Conservation (phyloP, 2,113 vertebrate species). For the Actenoides hombroni region DNA sequence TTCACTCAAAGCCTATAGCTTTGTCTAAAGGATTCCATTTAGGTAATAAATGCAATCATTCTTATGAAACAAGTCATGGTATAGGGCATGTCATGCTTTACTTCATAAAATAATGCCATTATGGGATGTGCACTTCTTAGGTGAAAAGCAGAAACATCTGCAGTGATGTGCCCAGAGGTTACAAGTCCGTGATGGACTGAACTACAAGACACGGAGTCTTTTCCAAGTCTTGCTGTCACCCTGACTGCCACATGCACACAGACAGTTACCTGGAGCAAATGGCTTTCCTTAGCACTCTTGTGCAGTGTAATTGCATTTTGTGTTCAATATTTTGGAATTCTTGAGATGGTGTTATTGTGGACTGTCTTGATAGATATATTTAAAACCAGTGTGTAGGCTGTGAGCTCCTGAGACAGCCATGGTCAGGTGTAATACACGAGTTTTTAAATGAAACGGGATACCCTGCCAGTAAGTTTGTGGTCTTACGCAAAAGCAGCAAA, state of each 20-base stretch:
- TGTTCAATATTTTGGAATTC: background rate
- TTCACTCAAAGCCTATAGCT: background rate
- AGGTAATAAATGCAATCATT: background rate
- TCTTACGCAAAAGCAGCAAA: background rate
- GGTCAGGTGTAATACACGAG: background rate
- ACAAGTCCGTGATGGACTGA: background rate
- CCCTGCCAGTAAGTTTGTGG: background rate
- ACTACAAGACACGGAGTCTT: background rate
- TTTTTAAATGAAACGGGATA: background rate
- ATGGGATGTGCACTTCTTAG: background rate
- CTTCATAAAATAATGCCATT: background rate
- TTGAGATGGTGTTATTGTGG: background rate
- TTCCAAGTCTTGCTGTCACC: background rate
- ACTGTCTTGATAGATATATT: background rate
- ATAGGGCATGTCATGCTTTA: background rate
- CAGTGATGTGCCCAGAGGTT: background rate
- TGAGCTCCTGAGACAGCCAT: background rate
- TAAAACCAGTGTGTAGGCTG: background rate
- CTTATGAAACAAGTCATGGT: background rate
- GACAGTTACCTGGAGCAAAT: background rate
- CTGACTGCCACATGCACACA: fast-evolving
- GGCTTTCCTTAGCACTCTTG: background rate
- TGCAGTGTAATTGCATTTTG: background rate
- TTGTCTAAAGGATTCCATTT: background rate
- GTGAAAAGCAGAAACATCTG: background rate